These are phyloP conservation scores for Willisornis vidua DNA, from an alignment of 2,113 vertebrate genomes.

Conservation along the genomic window DNA sequence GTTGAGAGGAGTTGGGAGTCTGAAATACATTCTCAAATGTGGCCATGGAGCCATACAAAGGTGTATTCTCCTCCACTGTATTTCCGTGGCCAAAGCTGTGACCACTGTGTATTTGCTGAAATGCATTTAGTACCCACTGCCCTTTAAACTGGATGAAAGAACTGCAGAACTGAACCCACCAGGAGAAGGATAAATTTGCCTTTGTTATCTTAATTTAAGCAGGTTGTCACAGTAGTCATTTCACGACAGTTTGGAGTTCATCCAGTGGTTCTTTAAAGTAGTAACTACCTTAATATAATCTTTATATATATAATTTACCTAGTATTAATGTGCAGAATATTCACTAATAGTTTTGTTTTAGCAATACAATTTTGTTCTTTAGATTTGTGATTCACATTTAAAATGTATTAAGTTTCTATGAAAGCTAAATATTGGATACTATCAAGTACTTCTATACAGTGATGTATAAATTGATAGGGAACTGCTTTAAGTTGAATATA, in stretches of 20 bases:
- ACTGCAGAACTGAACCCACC: neutral
- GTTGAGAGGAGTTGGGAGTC: neutral
- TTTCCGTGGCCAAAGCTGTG: neutral
- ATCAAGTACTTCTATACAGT: neutral
- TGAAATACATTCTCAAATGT: neutral
- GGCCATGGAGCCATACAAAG: rapidly evolving
- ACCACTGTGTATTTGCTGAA: neutral
- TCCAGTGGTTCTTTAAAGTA: neutral
- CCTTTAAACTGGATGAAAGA: neutral
- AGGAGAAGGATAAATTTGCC: neutral
- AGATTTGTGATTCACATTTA: neutral
- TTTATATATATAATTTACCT: constrained; percentile 1
- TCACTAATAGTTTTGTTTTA: neutral
- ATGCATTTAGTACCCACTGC: neutral
- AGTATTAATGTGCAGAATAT: neutral
- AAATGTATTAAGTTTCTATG: neutral
- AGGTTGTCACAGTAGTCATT: neutral
- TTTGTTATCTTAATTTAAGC: neutral
- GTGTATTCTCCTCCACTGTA: neutral
- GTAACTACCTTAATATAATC: neutral
- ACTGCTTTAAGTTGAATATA: neutral
- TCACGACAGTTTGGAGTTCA: neutral
- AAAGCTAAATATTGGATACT: neutral
- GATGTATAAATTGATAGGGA: neutral
- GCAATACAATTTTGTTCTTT: neutral